These are phyloP conservation scores for Potamilus streckersoni DNA, from an alignment of 1,140 invertebrate species.

Conservation along the genomic window DNA sequence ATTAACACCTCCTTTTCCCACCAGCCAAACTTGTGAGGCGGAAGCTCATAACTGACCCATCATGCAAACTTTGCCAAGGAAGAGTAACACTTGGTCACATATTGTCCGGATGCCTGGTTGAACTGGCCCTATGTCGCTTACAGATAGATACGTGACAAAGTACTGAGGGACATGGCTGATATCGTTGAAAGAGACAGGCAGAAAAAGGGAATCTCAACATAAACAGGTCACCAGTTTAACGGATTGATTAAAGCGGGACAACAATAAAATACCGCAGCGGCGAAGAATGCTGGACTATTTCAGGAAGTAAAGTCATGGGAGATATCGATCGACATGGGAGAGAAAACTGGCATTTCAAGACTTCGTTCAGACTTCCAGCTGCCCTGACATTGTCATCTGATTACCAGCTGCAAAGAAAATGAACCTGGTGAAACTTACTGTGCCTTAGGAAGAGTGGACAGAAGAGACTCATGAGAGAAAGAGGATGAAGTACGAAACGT, in stretches of 20 bases:
- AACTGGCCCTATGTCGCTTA: constrained; percentile 12
- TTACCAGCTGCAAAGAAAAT: neutral
- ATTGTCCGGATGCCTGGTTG: neutral
- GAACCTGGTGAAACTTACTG: too few relatives aligned
- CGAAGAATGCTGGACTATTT: neutral
- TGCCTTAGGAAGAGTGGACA: too few relatives aligned
- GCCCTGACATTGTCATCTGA: constrained; percentile 9
- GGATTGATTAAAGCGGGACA: constrained; percentile 1
- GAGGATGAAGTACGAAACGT: constrained; percentile 10
- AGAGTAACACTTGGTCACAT: constrained; percentile 9
- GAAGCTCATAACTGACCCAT: constrained; percentile 6
- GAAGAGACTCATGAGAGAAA: constrained; percentile 5
- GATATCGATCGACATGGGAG: constrained; percentile 6
- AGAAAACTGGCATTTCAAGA: constrained; percentile 25
- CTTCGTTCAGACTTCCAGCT: constrained; percentile 1
- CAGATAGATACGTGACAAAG: constrained; percentile 14
- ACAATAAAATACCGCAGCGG: neutral
- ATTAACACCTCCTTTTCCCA: constrained; percentile 13
- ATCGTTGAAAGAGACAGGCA: neutral
- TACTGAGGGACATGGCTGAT: constrained; percentile 8
- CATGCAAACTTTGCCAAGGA: constrained; percentile 10
- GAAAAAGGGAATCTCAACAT: neutral
- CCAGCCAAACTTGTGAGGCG: constrained; percentile 17
- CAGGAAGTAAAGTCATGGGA: constrained; percentile 9
- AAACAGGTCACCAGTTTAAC: constrained; percentile 1